phyloP scores from a whole-genome alignment of 2,797 vertebrate species.

The Sternarchorhynchus goeldii region DNA sequence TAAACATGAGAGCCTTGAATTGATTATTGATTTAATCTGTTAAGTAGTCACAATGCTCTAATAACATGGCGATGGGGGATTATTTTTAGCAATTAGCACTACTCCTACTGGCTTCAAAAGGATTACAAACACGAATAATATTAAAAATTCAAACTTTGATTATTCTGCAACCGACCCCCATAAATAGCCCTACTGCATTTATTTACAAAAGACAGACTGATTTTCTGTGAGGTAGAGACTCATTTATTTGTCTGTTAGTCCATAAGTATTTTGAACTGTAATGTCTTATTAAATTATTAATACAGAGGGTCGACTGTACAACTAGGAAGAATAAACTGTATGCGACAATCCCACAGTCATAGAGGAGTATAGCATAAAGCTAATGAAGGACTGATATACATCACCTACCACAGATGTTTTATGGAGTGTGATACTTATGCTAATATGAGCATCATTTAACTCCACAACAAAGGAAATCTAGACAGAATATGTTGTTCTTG shows the following conservation, averaged over 20 bases:
- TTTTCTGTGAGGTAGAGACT: neutral
- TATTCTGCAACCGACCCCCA: neutral
- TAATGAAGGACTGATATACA: no score
- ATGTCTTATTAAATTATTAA: neutral
- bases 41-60: conserved; percentile 35
- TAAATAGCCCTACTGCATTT: neutral
- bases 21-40: conserved; percentile 35
- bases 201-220: neutral
- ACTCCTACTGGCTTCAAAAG: conserved; percentile 22
- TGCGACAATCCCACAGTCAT: no score
- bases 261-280: neutral
- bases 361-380: no score
- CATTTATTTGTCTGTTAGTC: neutral
- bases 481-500: no score
- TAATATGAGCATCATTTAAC: no score
- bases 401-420: no score
- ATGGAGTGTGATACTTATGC: no score
- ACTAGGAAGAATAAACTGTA: no score
- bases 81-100: conserved; percentile 40
- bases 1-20: conserved; percentile 33
- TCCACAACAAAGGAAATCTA: no score
- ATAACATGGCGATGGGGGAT: conserved; percentile 18
- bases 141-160: conserved; percentile 12
- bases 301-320: neutral
- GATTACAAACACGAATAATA: neutral